phyloP scores from a whole-genome alignment of 2,113 vertebrate genomes.

The Protobothrops mucrosquamatus region DNA sequence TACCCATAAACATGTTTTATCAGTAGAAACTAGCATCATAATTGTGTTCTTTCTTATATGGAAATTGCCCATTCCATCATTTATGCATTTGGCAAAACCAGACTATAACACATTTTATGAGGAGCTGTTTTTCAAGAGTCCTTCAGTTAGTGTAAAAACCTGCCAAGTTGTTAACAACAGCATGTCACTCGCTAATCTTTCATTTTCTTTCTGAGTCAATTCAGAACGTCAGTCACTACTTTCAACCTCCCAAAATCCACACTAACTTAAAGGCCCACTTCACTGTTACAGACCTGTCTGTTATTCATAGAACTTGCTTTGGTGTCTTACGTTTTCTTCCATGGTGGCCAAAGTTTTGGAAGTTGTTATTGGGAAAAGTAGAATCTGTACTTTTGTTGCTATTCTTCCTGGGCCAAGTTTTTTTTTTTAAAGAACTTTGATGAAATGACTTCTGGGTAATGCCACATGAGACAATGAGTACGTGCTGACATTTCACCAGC shows the following conservation, averaged over 20 bases:
- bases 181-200: neutral
- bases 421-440: neutral
- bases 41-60: neutral
- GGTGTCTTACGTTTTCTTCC: neutral
- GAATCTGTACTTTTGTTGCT: neutral
- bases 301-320: neutral
- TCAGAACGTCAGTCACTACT: neutral
- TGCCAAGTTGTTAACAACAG: neutral
- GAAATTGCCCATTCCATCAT: neutral
- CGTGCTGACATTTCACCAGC: neutral
- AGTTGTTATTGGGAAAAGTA: neutral
- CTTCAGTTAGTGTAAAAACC: neutral
- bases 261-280: neutral
- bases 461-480: neutral
- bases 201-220: neutral
- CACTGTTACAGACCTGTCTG: neutral
- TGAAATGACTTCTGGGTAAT: neutral
- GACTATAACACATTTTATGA: neutral
- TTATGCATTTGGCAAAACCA: neutral
- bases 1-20: neutral
- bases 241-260: neutral
- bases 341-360: neutral
- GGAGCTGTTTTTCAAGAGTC: neutral
- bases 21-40: neutral
- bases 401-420: neutral